Percentiles rank a stretch among this genome's conserved stretches.
phyloP scores from a whole-genome alignment of 2,888 invertebrate species.

The Mycalesis mineus region DNA sequence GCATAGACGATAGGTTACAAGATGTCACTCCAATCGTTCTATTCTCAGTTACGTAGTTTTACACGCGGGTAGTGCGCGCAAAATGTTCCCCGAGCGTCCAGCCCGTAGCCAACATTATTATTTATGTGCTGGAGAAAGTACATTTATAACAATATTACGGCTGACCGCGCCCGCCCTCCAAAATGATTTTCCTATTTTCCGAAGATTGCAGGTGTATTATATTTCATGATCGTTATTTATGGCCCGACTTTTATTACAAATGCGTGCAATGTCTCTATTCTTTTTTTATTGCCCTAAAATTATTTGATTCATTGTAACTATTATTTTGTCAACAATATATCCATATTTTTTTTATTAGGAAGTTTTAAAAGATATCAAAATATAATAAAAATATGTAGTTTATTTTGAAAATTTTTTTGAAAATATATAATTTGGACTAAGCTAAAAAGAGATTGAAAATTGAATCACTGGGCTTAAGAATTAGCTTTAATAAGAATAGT shows the following conservation, averaged over 20 bases:
- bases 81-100: slow-evolving; percentile 38
- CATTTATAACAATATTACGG: slow-evolving; percentile 78
- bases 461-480: too few species aligned
- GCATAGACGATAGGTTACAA: too few species aligned
- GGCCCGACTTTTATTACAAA: slow-evolving; percentile 77
- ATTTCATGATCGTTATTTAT: slow-evolving; percentile 79
- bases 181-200: slow-evolving; percentile 78
- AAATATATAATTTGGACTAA: too few species aligned
- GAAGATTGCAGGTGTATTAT: slow-evolving; percentile 79
- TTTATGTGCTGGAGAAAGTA: slow-evolving; percentile 73
- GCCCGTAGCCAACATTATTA: slow-evolving; percentile 69
- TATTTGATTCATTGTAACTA: slow-evolving; percentile 57
- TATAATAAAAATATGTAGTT: too few species aligned
- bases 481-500: too few species aligned
- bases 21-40: not conserved
- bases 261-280: slow-evolving; percentile 78
- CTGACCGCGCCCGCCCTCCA: slow-evolving; percentile 75
- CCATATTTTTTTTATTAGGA: too few species aligned
- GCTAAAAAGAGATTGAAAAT: too few species aligned
- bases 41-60: slow-evolving; percentile 25
- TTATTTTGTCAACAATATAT: slow-evolving; percentile 1
- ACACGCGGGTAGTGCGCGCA: slow-evolving; percentile 27
- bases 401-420: too few species aligned
- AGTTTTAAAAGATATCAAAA: too few species aligned
- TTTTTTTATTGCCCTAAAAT: slow-evolving; percentile 70